Evolutionary conservation across 35 echinoderm and acorn worm genomes (phyloP), one percentile per base, ranked within the genome.

Genomic region (Patiria miniata): DNA sequence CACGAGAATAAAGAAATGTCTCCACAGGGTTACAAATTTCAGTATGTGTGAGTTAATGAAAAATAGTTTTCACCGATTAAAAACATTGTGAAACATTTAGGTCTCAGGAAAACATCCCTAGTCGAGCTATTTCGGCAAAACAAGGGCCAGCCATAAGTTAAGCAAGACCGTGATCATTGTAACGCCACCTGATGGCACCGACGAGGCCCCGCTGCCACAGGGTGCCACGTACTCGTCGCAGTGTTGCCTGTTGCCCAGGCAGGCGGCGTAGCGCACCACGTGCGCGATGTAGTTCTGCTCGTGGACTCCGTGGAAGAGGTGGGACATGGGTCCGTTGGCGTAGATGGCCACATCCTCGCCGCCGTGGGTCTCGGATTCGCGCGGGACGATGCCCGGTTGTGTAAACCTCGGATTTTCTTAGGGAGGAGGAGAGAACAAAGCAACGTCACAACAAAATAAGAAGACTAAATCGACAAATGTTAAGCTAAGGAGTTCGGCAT

Each of bases 271-370:
- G 6, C 68, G 81, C 30, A 97, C 60, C 18, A 92, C 94, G 37
- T 97, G 94, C 19, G 91, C 86, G 37, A 97, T 97, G 55, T 97
- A 97, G 61, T 93, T 77, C 69, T 97, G 90, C 83, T 97, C 94
- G 30, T 97, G 90, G 7, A 90, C 87, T 8, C 90, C 83, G 50
- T 93, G 83, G 44, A 97, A 97, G 12, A 97, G 91, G 52, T 97
- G 94, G 17, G 94, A 65, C 83, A 89, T 89, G 1, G 94, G 94
- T 40, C 94, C 94, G 5, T 68, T 77, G 42, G 95, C 95, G 85
- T 93, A 97, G 36, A 97, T 90, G 2, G 73, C 79, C 19, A 97
- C 95, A 39, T 97, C 95, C 53, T 93, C 85, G 7, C 91, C 91
- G 1, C 90, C 91, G 69, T 97, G 95, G 0, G 91, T 87, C 81